These are phyloP conservation scores for Columba guinea DNA, from an alignment of 2,797 vertebrate genomes.

Conservation along the genomic window DNA sequence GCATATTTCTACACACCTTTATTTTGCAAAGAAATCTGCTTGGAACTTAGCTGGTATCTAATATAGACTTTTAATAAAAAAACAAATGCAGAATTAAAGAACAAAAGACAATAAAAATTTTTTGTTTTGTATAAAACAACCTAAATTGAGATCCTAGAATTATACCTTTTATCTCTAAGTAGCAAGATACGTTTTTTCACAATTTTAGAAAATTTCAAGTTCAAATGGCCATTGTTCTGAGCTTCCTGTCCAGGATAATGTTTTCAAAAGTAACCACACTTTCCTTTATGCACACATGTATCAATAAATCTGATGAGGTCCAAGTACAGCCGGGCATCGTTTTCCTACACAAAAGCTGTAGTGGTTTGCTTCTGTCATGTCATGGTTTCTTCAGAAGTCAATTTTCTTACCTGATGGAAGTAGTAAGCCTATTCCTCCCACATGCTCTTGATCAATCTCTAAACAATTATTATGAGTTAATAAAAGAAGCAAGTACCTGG, in stretches of 20 bases:
- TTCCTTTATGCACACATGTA: background rate
- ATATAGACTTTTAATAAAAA: background rate
- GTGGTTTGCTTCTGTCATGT: background rate
- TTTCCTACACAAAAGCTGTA: background rate
- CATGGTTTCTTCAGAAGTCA: background rate
- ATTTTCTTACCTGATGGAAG: background rate
- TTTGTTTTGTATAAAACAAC: background rate
- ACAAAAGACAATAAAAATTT: background rate
- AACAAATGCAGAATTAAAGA: background rate
- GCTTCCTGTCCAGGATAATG: background rate
- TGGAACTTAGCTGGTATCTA: background rate
- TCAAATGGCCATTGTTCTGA: background rate
- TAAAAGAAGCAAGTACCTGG: conserved; percentile 83
- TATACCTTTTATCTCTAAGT: background rate
- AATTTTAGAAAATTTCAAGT: background rate
- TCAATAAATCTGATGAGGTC: background rate
- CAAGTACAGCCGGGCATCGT: background rate
- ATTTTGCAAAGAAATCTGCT: conserved; percentile 3
- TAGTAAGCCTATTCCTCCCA: background rate
- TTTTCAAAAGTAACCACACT: background rate
- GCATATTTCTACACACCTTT: conserved; percentile 7
- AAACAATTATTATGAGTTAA: background rate
- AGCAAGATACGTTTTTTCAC: background rate
- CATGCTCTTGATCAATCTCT: background rate
- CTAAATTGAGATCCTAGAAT: background rate